A percentile compares a stretch with the other conserved stretches of the same genome.
Evolutionary conservation across 2,888 invertebrate genomes (phyloP).

Genomic region (Buathra laborator): DNA sequence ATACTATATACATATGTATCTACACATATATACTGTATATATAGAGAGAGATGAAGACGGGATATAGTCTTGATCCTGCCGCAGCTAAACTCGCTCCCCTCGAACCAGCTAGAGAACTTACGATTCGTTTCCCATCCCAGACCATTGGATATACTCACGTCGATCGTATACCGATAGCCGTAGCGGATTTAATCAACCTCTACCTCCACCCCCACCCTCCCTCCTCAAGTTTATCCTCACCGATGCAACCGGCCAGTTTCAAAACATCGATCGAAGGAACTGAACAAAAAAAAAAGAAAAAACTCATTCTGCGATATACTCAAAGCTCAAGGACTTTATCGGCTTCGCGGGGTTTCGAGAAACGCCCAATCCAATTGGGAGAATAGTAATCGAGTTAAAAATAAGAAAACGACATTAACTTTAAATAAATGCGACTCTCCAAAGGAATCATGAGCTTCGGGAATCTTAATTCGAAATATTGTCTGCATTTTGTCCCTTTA

Average conservation of each 20-base stretch:
- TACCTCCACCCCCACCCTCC: neutral
- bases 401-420: slow-evolving; percentile 15
- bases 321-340: slow-evolving; percentile 26
- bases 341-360: slow-evolving; percentile 22
- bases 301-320: slow-evolving; percentile 34
- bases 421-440: slow-evolving; percentile 9
- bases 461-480: too few relatives aligned
- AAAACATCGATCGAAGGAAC: slow-evolving; percentile 34
- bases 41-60: slow-evolving; percentile 11
- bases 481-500: too few relatives aligned
- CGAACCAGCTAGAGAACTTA: slow-evolving; percentile 46
- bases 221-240: slow-evolving; percentile 28
- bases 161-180: slow-evolving; percentile 53
- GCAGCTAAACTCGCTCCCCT: slow-evolving; percentile 29
- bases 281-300: slow-evolving; percentile 33
- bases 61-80: neutral
- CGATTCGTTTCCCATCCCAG: slow-evolving; percentile 44
- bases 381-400: slow-evolving; percentile 12
- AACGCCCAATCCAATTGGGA: slow-evolving; percentile 26
- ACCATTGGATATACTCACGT: slow-evolving; percentile 21
- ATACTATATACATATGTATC: slow-evolving; percentile 1
- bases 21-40: slow-evolving; percentile 17
- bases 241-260: slow-evolving; percentile 25
- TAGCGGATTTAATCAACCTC: slow-evolving; percentile 51
- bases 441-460: neutral